Evolutionary conservation across 2,113 vertebrate genomes (phyloP).

Genomic region (Epinephelus lanceolatus): DNA sequence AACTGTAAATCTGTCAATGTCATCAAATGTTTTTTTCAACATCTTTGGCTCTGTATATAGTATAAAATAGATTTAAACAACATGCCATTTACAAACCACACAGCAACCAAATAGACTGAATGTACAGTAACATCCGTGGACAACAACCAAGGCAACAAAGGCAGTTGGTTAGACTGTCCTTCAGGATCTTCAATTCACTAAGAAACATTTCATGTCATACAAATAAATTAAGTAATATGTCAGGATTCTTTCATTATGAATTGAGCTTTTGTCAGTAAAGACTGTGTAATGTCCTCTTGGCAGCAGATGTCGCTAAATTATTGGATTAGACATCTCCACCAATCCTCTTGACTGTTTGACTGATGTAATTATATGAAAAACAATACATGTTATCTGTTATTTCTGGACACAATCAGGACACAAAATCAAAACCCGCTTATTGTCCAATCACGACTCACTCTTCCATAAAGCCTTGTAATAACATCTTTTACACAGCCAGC

Average conservation of each 20-base stretch:
- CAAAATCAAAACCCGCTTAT: neutral
- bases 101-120: neutral
- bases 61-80: neutral
- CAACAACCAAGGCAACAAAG: neutral
- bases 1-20: neutral
- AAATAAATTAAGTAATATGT: neutral
- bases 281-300: neutral
- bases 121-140: neutral
- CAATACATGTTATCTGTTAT: neutral
- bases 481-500: neutral
- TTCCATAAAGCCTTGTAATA: neutral
- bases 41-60: neutral
- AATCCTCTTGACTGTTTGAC: constrained; percentile 1
- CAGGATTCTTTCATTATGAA: neutral
- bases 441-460: constrained; percentile 2
- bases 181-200: neutral
- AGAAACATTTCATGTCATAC: neutral
- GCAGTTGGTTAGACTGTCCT: too few relatives aligned
- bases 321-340: neutral
- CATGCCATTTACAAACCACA: neutral
- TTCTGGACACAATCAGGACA: neutral
- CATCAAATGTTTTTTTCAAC: neutral
- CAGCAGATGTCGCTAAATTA: neutral
- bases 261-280: neutral
- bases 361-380: constrained; percentile 9